Evolutionary conservation across 2,113 vertebrate genomes (phyloP).

Genomic region (Tympanuchus pallidicinctus): DNA sequence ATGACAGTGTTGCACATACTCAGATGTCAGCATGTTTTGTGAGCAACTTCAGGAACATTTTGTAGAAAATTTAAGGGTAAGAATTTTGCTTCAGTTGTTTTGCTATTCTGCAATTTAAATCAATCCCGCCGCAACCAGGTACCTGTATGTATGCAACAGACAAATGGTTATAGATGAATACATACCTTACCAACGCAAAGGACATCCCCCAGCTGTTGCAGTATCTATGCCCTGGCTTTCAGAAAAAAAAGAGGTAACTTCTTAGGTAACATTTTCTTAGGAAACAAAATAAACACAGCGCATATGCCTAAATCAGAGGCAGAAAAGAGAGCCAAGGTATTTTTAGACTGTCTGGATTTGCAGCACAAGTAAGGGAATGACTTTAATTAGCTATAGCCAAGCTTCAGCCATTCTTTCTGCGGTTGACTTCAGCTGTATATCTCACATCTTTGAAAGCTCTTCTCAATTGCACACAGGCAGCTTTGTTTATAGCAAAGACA

Average conservation of each 20-base stretch:
- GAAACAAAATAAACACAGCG: conserved; percentile 5
- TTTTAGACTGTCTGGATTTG: conserved; percentile 50
- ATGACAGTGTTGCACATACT: background rate
- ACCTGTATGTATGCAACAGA: conserved; percentile 45
- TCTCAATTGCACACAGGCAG: conserved; percentile 36
- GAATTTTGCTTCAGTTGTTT: background rate
- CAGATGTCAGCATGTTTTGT: background rate
- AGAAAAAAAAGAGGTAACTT: background rate
- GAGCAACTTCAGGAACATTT: background rate
- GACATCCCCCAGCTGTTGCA: conserved; percentile 7
- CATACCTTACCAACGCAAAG: background rate
- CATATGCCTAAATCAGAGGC: conserved; percentile 22
- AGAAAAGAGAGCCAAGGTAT: conserved; percentile 8
- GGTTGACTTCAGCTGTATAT: conserved; percentile 31
- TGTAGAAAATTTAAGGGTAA: background rate
- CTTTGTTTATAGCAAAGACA: conserved; percentile 14
- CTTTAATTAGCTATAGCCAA: conserved; percentile 39
- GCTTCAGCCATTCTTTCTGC: conserved; percentile 29
- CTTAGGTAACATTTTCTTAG: conserved; percentile 1
- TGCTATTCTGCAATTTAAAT: background rate
- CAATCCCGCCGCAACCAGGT: background rate
- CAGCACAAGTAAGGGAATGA: conserved; percentile 5
- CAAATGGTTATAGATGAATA: background rate
- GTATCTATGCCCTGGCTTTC: background rate
- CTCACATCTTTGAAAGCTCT: conserved; percentile 36